Evolutionary conservation across 2,797 vertebrate genomes (phyloP), one percentile per base, ranked within the genome.

Genomic region (Antrozous pallidus): DNA sequence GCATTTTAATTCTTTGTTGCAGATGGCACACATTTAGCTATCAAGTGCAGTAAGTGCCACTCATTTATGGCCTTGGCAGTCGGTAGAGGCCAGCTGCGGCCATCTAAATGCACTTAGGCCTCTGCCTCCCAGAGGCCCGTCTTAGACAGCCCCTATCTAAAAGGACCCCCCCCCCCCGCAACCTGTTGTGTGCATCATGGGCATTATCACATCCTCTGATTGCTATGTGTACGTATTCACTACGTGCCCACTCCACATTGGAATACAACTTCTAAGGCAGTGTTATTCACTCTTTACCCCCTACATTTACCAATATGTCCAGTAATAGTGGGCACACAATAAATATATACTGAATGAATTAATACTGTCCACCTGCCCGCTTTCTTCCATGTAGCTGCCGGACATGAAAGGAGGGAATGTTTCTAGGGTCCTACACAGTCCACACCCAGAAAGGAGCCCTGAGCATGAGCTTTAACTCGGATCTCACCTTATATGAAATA

Each of bases 81-180:
- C 26, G 45, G 78, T 54, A 81, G 24, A 65, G 49, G 65, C 92
- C 92, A 97, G 79, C 65, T 96, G 86, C 61, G 65, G 49, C 75
- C 58, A 89, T 69, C 87, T 85, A 63, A 92, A 81, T 36, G 54
- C 67, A 85, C 63, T 61, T 36, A 26, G 13, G 40, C 40, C 77
- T 42, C 31, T 89, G 65, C 12, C 8, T 90, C 58, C 63, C 26
- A 51, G 61, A 69, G 33, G 17, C 36, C 31, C 51, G 83, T 63
- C 75, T 79, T 28, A 63, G 74, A 75, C 0, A 8, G 6, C 12
- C 56, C 18, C 54, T 38, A 0, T 16, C 54, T 84, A 20, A 38
- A 90, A 56, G 51, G 6, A 20, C 16, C 49, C 2, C 3, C 26
- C 5, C 33, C 2, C 3, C 26, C 5, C 33, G 6, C 40, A 22